Percentiles rank a stretch among this genome's conserved stretches.
Conservation (phyloP, 2,113 vertebrate species). For the Psettodes erumei region DNA sequence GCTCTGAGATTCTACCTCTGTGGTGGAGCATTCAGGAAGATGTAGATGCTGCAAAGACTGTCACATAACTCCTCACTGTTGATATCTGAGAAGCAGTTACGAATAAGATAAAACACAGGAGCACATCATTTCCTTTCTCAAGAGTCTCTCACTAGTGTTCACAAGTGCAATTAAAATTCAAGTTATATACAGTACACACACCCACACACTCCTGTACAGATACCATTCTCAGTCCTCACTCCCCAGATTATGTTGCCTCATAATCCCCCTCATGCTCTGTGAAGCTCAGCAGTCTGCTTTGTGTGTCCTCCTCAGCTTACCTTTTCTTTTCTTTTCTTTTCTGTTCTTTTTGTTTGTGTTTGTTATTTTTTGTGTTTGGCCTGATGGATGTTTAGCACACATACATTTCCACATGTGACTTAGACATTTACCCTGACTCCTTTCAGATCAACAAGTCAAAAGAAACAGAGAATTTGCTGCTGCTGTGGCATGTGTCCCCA, state of each 20-base stretch:
- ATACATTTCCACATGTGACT: background rate
- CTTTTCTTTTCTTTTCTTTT: background rate
- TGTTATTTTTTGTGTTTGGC: too few species aligned
- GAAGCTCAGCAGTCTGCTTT: conserved; percentile 5
- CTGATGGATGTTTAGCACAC: background rate
- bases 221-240: background rate
- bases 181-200: conserved; percentile 9
- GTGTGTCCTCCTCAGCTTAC: conserved; percentile 7
- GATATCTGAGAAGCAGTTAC: background rate
- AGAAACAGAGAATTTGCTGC: background rate
- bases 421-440: background rate
- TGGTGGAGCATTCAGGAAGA: conserved; percentile 2
- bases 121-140: background rate
- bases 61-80: background rate
- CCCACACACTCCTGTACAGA: background rate
- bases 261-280: conserved; percentile 6
- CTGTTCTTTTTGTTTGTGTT: too few species aligned
- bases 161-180: background rate
- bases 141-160: conserved; percentile 7
- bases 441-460: conserved; percentile 21
- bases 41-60: conserved; percentile 3
- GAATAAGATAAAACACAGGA: background rate
- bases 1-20: conserved; percentile 9
- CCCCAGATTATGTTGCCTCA: background rate
- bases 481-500: conserved; percentile 8